phyloP scores from a whole-genome alignment of 1,140 invertebrate species.

The Magallana angulata region DNA sequence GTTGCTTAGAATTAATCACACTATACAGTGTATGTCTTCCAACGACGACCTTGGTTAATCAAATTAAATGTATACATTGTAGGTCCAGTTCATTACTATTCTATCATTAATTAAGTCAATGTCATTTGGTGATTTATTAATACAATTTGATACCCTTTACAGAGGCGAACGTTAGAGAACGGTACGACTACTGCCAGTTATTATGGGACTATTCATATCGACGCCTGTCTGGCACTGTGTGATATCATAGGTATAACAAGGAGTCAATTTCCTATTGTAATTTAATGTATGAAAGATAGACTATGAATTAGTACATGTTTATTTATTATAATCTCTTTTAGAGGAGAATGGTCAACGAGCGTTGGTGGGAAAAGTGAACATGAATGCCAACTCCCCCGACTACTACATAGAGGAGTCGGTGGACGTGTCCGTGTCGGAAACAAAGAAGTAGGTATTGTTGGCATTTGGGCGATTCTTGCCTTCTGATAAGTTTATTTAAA shows the following conservation, averaged over 20 bases:
- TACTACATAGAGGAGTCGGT: slow-evolving; percentile 83
- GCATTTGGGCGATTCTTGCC: too few species aligned
- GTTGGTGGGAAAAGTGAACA: slow-evolving; percentile 93
- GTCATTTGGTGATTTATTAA: too few species aligned
- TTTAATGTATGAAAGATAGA: too few species aligned
- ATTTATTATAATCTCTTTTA: background rate
- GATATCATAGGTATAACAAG: slow-evolving; percentile 79
- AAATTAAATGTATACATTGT: too few species aligned
- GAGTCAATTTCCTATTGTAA: background rate
- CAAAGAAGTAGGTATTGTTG: background rate
- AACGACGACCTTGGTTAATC: too few species aligned
- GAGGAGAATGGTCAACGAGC: slow-evolving; percentile 86
- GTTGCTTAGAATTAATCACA: too few species aligned
- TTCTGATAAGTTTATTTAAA: too few species aligned
- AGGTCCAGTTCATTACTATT: too few species aligned
- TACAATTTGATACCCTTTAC: background rate
- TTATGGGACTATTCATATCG: slow-evolving; percentile 89
- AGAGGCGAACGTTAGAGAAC: slow-evolving; percentile 86
- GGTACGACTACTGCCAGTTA: slow-evolving; percentile 94
- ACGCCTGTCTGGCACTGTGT: slow-evolving; percentile 87
- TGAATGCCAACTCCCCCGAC: slow-evolving; percentile 85
- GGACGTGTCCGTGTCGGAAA: slow-evolving; percentile 81
- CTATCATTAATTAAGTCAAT: too few species aligned
- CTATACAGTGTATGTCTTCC: too few species aligned
- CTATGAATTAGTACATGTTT: too few species aligned